Evolutionary conservation across 2,888 invertebrate genomes (phyloP).

Genomic region (Glomeris marginata): DNA sequence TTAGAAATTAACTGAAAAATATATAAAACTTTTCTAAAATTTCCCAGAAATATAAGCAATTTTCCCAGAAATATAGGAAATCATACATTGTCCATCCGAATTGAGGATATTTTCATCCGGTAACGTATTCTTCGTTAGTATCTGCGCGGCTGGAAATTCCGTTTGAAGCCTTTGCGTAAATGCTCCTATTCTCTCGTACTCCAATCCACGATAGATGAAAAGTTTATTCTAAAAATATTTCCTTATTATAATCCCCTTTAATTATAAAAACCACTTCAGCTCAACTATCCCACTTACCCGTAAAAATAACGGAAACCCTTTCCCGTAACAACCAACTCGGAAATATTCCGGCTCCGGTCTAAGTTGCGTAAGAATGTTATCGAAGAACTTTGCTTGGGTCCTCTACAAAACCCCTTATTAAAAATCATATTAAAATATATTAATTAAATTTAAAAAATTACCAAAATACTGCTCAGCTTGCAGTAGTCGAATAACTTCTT

Average conservation of each 20-base stretch:
- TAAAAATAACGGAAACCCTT: conserved; percentile 84
- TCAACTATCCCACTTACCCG: conserved; percentile 44
- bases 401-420: conserved; percentile 31
- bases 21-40: not conserved
- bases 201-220: conserved; percentile 87
- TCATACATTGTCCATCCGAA: conserved; percentile 68
- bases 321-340: conserved; percentile 85
- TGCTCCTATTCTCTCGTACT: conserved; percentile 86
- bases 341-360: conserved; percentile 91
- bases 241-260: not conserved
- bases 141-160: conserved; percentile 87
- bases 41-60: not conserved
- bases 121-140: conserved; percentile 77
- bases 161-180: conserved; percentile 85
- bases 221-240: conserved; percentile 57
- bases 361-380: conserved; percentile 72
- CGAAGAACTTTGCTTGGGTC: conserved; percentile 76
- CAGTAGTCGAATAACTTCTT: conserved; percentile 71
- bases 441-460: conserved; percentile 14
- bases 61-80: too few species aligned
- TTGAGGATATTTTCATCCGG: conserved; percentile 74
- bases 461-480: conserved; percentile 64
- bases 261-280: conserved; percentile 1
- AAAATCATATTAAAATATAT: not conserved
- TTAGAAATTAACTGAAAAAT: too few species aligned